Evolutionary conservation across 64 coral and sea anemone species (phyloP), one percentile per base, ranked within the genome.

Genomic region (Platygyra sinensis): DNA sequence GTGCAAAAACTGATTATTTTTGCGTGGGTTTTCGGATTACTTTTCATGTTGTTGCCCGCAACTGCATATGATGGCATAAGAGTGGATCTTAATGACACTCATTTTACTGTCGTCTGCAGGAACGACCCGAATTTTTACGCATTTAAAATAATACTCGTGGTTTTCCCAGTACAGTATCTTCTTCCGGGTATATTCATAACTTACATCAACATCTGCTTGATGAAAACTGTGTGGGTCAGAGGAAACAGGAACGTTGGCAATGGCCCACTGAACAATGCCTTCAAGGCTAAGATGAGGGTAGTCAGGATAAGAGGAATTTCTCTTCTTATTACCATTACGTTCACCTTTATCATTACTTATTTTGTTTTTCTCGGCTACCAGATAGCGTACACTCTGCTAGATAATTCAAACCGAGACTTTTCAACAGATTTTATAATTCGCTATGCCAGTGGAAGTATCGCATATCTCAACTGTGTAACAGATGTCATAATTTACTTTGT

Each of bases 321-420:
- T 55, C 67, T 83, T 67, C 59, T 91, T 17, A 57, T 76, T n/a
- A n/a, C n/a, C n/a, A 49, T 83, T 10, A 83, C 72, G 27, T 84
- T 91, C 30, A 69, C 69, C 59, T 83, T 83, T 30, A 73, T 91
- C 24, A 24, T 91, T 25, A 52, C 69, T 22, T 83, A 83, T n/a
- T 62, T 63, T 11, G 57, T 91, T 17, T 91, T 25, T 30, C 10
- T 83, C 13, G 28, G 31, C 0, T 74, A 83, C 30, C 5, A 5
- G 42, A 22, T 57, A 2, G 69, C 59, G 13, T 54, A 73, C 19
- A 88, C 36, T 24, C 29, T 29, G 10, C 20, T 88, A 22, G 38
- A 52, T 6, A n/a, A 62, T n/a, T n/a, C n/a, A 24, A 14, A 60
- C 24, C 72, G 65, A 20, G 52, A 63, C 19, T 88, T 74, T 39